phyloP scores from a whole-genome alignment of 2,888 invertebrate genomes.

The Seira musarum region DNA sequence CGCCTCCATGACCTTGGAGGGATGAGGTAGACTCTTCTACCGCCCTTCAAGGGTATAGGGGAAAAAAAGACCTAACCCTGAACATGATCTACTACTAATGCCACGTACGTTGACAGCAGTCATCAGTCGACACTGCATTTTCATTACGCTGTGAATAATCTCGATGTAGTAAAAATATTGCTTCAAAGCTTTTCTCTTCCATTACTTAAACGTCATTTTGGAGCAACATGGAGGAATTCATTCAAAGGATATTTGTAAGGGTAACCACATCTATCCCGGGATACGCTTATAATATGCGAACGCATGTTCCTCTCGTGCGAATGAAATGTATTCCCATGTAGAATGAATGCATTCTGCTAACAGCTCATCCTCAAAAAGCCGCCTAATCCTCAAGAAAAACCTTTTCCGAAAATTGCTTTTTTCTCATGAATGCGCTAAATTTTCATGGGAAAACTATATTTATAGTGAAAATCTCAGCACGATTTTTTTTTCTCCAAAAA shows the following conservation, averaged over 20 bases:
- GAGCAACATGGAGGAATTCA: slow-evolving; percentile 6
- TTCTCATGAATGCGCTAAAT: slow-evolving; percentile 69
- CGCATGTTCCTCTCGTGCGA: slow-evolving; percentile 26
- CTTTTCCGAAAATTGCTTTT: slow-evolving; percentile 70
- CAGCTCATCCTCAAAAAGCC: slow-evolving; percentile 62
- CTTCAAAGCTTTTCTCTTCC: slow-evolving; percentile 29
- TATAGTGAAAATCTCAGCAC: slow-evolving; percentile 20
- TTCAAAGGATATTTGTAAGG: neutral
- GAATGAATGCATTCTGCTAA: slow-evolving; percentile 50
- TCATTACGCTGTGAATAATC: slow-evolving; percentile 21
- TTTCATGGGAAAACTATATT: slow-evolving; percentile 65
- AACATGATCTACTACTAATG: too few species aligned
- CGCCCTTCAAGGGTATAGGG: too few species aligned
- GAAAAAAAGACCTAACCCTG: too few species aligned
- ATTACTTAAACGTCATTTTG: slow-evolving; percentile 56
- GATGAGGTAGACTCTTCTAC: too few species aligned
- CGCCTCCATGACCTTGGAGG: too few species aligned
- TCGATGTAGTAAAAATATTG: slow-evolving; percentile 17
- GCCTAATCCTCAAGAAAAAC: slow-evolving; percentile 66
- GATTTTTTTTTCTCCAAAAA: neutral
- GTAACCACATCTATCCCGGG: neutral
- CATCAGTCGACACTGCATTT: slow-evolving; percentile 33
- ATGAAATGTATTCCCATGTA: slow-evolving; percentile 46
- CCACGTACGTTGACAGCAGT: slow-evolving; percentile 24
- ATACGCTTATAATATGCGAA: slow-evolving; percentile 19